phyloP scores from a whole-genome alignment of 2,888 invertebrate genomes.

The Drosophila pegasa region DNA sequence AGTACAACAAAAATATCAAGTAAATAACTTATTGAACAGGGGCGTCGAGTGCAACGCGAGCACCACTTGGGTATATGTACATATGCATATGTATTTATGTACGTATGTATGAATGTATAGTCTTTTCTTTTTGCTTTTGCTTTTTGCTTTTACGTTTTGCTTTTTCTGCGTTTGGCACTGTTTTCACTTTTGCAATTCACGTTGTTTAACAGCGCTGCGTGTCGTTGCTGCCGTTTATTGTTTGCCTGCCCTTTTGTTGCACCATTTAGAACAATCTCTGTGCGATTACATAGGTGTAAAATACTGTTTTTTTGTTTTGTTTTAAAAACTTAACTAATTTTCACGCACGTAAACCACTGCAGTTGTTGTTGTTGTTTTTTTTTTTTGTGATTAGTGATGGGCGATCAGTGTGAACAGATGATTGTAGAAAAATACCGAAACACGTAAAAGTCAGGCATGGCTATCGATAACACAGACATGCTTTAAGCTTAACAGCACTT shows the following conservation, averaged over 20 bases:
- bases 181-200: conserved; percentile 66
- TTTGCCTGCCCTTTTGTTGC: conserved; percentile 35
- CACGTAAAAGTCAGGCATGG: neutral
- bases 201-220: conserved; percentile 35
- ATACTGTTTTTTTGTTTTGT: conserved; percentile 49
- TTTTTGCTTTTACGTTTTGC: conserved; percentile 31
- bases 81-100: conserved; percentile 27
- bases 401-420: conserved; percentile 27
- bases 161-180: conserved; percentile 56
- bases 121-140: conserved; percentile 35
- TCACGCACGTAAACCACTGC: conserved; percentile 72
- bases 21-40: conserved; percentile 58
- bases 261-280: conserved; percentile 54
- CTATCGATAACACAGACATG: conserved; percentile 14
- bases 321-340: conserved; percentile 72
- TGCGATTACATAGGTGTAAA: conserved; percentile 30
- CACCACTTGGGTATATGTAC: conserved; percentile 49
- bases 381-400: conserved; percentile 49
- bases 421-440: conserved; percentile 5
- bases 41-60: conserved; percentile 57
- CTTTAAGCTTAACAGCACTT: conserved; percentile 13
- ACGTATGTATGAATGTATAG: conserved; percentile 25
- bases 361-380: conserved; percentile 66
- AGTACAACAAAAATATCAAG: conserved; percentile 52
- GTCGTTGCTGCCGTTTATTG: conserved; percentile 25